Evolutionary conservation across 1,140 invertebrate species (phyloP).

Genomic region (Cotesia glomerata): DNA sequence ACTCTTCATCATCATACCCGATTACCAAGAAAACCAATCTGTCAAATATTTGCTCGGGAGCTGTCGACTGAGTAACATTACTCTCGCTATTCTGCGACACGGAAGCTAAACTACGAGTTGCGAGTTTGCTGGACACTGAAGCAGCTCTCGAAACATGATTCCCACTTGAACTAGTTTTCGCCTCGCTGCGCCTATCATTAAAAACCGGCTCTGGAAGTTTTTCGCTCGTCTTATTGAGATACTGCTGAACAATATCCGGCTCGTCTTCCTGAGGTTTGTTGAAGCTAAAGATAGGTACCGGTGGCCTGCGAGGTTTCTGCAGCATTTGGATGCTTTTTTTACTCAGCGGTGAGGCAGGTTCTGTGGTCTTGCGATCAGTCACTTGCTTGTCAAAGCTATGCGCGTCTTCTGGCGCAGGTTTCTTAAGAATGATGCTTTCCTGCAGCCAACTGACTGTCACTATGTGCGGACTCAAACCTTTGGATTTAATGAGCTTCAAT

Average conservation of each 20-base stretch:
- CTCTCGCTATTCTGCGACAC: too few species aligned
- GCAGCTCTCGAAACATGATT: too few species aligned
- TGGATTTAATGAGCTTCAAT: conserved; percentile 57
- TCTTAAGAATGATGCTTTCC: conserved; percentile 71
- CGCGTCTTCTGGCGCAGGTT: conserved; percentile 67
- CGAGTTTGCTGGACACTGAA: too few species aligned
- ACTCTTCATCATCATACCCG: conserved; percentile 58
- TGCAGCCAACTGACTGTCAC: conserved; percentile 77
- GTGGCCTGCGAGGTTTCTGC: conserved; percentile 45
- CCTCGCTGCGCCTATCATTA: neutral
- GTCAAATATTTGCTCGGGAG: conserved; percentile 42
- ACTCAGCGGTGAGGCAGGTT: conserved; percentile 68
- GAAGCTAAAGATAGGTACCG: conserved; percentile 43
- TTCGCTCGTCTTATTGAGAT: conserved; percentile 43
- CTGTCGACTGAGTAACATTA: conserved; percentile 35
- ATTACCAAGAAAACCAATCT: conserved; percentile 57
- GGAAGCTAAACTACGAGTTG: neutral
- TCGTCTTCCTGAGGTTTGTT: conserved; percentile 30
- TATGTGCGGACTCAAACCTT: conserved; percentile 64
- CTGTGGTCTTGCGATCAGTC: conserved; percentile 35
- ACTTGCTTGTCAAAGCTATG: conserved; percentile 56
- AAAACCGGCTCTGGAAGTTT: conserved; percentile 7
- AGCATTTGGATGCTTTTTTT: conserved; percentile 65
- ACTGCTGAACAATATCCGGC: conserved; percentile 49
- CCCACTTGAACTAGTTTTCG: too few species aligned